Evolutionary conservation across 1,140 invertebrate species (phyloP), one percentile per base, ranked within the genome.

Genomic region (Pentalonia nigronervosa): DNA sequence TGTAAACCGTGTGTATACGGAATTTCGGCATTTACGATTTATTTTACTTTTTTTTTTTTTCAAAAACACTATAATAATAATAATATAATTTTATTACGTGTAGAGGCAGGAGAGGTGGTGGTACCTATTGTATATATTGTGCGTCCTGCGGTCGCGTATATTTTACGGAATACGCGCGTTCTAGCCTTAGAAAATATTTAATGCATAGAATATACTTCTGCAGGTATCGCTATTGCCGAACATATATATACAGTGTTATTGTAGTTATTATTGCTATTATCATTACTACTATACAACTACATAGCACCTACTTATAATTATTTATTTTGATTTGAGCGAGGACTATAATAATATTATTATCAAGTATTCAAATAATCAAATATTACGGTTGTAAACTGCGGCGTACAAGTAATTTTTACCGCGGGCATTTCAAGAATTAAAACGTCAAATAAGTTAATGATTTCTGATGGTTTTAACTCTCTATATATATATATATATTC

Each of bases 1-100:
- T 93, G 91, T 93, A 84, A 84, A 45, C 81, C 91, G 91, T 53
- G 14, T n/a, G 41, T 41, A 41, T 41, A 41, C 41, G 41, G 81
- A 84, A 93, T 93, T 93, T 53, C 41, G 30, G 11, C 21, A 6
- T 47, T 50, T n/a, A 50, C 81, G n/a, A 84, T 53, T 93, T 86
- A 41, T 93, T 34, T 45, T 88, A 86, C 25, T 23, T n/a, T 84
- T 84, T 36, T 45, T 47, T 30, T 88, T 53, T 88, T 50, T 53
- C 87, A 88, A 88, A 50, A 48, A 1, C 20, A 4, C 47, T 76
- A 17, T n/a, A 76, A 45, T 86, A 86, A 45, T 86, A 86, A 86
- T 45, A 41, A 86, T 45, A 47, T 47, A 47, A 86, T 83, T 36
- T 8, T n/a, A 76, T 45, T 25, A 11, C 25, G 21, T 34, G 41